phyloP scores from a whole-genome alignment of 2,113 vertebrate genomes.

The Aspiorhynchus laticeps region DNA sequence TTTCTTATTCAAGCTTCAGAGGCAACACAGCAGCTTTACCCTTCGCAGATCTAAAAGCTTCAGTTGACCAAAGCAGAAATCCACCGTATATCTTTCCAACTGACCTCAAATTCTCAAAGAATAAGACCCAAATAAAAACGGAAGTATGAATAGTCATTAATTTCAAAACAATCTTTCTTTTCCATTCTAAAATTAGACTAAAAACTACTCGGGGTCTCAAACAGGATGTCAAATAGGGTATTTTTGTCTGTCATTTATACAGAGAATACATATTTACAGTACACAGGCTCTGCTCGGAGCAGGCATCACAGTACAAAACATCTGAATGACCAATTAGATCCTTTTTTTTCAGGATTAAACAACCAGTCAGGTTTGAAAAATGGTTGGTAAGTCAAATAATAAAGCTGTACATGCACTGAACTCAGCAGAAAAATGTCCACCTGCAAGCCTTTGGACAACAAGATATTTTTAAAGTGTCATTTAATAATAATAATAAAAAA shows the following conservation, averaged over 20 bases:
- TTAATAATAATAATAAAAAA: not conserved
- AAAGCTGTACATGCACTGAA: conserved; percentile 18
- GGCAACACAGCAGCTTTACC: not conserved
- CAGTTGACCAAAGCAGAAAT: not conserved
- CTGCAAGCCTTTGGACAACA: not conserved
- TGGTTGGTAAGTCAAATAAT: not conserved
- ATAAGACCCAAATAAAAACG: not conserved
- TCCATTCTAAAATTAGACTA: not conserved
- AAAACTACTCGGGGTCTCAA: not conserved
- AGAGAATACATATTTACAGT: conserved; percentile 55
- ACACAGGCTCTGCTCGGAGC: conserved; percentile 53
- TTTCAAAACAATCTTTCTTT: not conserved
- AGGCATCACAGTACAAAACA: conserved; percentile 58
- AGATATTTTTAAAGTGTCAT: not conserved
- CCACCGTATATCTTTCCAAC: not conserved
- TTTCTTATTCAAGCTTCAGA: not conserved
- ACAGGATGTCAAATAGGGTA: conserved; percentile 21
- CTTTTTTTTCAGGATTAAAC: not conserved
- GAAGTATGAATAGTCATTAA: not conserved
- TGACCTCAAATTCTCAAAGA: not conserved
- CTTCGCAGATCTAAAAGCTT: not conserved
- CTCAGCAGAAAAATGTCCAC: not conserved
- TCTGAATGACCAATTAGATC: conserved; percentile 16
- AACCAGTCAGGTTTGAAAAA: conserved; percentile 11
- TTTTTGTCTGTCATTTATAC: conserved; percentile 45